Percentiles rank a stretch among this genome's conserved stretches.
Conservation (phyloP, 2,113 vertebrate genomes). For the Alexandromys fortis region DNA sequence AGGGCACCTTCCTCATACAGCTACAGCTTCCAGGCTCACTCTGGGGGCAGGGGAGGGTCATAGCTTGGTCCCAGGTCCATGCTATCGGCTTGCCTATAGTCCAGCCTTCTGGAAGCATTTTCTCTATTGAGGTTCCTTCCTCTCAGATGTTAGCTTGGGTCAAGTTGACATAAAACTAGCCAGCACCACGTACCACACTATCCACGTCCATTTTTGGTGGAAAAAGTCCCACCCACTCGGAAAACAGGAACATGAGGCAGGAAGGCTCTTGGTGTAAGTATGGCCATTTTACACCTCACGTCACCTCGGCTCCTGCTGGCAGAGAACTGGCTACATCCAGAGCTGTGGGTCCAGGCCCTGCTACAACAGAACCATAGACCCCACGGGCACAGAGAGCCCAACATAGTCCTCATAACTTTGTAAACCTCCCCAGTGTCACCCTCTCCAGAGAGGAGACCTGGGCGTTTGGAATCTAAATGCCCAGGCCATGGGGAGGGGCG, state of each 20-base stretch:
- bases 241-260: neutral
- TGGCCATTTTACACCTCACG: accelerated
- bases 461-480: neutral
- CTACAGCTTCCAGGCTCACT: neutral
- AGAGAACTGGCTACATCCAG: accelerated
- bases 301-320: accelerated
- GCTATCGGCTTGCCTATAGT: neutral
- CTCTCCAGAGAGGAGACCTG: too few species aligned
- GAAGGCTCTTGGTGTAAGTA: neutral
- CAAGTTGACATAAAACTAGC: neutral
- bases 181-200: neutral
- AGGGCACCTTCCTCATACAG: neutral
- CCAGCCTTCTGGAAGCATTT: neutral
- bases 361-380: neutral
- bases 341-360: neutral
- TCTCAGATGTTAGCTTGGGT: neutral
- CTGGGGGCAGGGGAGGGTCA: neutral
- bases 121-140: neutral
- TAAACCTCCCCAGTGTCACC: neutral
- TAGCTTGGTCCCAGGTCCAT: neutral
- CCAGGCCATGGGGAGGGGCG: accelerated
- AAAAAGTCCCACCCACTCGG: neutral
- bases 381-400: accelerated
- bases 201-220: neutral
- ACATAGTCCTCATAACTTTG: neutral